These are phyloP conservation scores for Melipona quadrifasciata DNA, from an alignment of 1,140 invertebrate genomes.

Conservation along the genomic window DNA sequence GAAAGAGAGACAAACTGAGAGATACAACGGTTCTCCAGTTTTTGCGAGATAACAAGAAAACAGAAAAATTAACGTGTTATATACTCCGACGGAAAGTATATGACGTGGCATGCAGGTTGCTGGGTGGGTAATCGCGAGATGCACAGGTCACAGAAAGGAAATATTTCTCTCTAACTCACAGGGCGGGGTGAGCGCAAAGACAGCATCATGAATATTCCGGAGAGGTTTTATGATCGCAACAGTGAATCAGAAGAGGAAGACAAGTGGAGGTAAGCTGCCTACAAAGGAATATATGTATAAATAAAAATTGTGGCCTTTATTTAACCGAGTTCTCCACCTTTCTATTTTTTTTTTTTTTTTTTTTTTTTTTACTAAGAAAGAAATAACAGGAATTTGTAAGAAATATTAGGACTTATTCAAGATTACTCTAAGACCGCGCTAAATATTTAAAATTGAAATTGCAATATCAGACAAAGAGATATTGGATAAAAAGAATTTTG, in stretches of 20 bases:
- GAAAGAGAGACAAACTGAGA: not conserved
- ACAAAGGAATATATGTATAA: not conserved
- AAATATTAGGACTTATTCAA: not conserved
- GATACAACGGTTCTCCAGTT: not conserved
- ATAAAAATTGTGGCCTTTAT: not conserved
- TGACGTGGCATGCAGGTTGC: constrained; percentile 9
- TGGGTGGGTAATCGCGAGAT: constrained; percentile 9
- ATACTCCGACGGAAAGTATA: no score
- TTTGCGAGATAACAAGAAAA: not conserved
- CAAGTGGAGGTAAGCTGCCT: constrained; percentile 77
- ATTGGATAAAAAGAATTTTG: no score
- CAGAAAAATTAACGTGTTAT: not conserved
- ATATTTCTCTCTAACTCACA: constrained; percentile 64
- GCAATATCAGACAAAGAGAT: no score
- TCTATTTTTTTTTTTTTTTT: not conserved
- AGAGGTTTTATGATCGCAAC: constrained; percentile 76
- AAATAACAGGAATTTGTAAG: not conserved
- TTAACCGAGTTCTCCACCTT: no score
- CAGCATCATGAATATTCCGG: constrained; percentile 77
- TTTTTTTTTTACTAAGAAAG: not conserved
- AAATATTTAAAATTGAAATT: no score
- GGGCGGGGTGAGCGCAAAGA: constrained; percentile 80
- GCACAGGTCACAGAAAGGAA: constrained; percentile 25
- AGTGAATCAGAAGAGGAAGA: constrained; percentile 81
- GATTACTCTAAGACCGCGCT: no score